These are phyloP conservation scores for Falco punctatus DNA, from an alignment of 2,113 vertebrate genomes.

Conservation along the genomic window DNA sequence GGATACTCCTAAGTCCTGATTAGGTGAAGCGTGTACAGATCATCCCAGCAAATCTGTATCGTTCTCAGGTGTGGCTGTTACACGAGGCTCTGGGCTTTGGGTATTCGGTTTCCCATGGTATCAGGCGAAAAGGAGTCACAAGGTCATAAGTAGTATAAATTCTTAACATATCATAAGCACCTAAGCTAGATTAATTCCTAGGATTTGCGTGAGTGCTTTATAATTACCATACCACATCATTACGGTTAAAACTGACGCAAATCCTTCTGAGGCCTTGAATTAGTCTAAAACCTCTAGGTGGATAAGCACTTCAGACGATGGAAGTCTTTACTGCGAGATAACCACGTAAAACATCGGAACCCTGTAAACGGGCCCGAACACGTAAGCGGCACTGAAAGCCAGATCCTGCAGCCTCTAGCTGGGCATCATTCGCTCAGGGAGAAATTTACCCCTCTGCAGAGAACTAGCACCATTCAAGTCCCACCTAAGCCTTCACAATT, in stretches of 20 bases:
- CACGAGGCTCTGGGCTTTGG: background rate
- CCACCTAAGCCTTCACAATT: slow-evolving; percentile 49
- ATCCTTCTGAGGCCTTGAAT: background rate
- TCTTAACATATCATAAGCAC: background rate
- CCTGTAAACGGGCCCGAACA: background rate
- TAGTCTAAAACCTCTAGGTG: background rate
- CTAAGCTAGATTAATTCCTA: background rate
- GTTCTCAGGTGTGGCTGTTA: background rate
- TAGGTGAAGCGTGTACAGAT: background rate
- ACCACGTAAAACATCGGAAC: background rate
- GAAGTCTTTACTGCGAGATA: background rate
- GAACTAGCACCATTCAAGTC: slow-evolving; percentile 60
- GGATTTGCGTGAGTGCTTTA: background rate
- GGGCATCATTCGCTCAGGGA: slow-evolving; percentile 6
- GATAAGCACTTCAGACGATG: background rate
- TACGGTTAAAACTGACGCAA: background rate
- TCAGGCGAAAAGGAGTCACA: background rate
- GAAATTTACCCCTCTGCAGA: slow-evolving; percentile 69
- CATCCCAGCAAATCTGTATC: background rate
- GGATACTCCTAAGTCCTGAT: background rate
- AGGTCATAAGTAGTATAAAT: background rate
- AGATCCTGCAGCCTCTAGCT: background rate
- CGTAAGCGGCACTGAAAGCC: background rate
- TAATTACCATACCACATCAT: background rate
- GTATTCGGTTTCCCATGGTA: background rate